Evolutionary conservation across 2,888 invertebrate species (phyloP), one percentile per base, ranked within the genome.

Genomic region (Pyrrhia umbra): DNA sequence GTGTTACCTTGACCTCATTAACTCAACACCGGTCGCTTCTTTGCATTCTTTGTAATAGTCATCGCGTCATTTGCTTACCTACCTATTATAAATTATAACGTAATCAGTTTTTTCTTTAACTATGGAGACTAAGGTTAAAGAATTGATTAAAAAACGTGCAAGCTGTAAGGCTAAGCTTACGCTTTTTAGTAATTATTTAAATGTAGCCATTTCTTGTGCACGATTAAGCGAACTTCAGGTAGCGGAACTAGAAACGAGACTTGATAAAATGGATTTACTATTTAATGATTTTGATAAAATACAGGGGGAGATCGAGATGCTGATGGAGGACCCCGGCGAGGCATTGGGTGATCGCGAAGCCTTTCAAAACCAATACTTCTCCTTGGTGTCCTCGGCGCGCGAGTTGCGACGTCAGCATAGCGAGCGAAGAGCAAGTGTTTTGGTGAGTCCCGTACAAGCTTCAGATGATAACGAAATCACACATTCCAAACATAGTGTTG

Each of bases 341-440:
- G 55, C 45, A 9, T 15, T 55, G 8, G 13, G 13, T 15, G 55
- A 45, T 34, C 55, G 55, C 13, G 43, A 55, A 45, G 1, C 34
- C 0, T 55, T 55, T 45, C 34, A 45, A 55, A 55, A 55, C 15
- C 43, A 55, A 27, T 45, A 55, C 45, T 45, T 43, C 30, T 42
- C 34, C 21, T 43, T 55, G 21, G 34, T 55, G 43, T 20, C 55
- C 13, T 13, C 45, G n/a, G 45, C 55, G 37, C 55, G 55, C n/a
- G 16, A 55, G 16, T 8, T 45, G 37, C 6, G 2, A 2, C 55
- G 45, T 3, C 15, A 6, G 30, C 45, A 45, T 6, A 34, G 5
- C 34, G 43, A 54, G 27, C 54, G 20, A 43, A 43, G 42, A 54
- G 42, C 54, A 27, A 54, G 45, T 34, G 16, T 34, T 13, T 21